These are phyloP conservation scores for Euphonia xanthogaster DNA, from an alignment of 2,797 vertebrate genomes.

Conservation along the genomic window DNA sequence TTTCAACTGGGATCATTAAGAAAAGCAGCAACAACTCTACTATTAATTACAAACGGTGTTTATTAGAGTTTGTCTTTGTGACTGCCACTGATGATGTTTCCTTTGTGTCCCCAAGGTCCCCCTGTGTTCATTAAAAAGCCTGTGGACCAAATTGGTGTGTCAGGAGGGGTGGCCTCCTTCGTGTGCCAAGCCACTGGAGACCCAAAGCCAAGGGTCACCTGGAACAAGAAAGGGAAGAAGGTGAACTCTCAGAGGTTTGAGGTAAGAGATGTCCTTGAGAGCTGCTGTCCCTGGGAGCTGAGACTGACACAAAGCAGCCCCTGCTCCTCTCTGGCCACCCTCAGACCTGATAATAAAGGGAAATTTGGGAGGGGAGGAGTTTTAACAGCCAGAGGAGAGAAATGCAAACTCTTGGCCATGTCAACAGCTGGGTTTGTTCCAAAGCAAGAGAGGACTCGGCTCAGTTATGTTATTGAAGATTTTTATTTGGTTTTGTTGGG, in stretches of 20 bases:
- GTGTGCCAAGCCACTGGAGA: conserved; percentile 94
- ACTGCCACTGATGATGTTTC: not conserved
- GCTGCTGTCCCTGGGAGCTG: not conserved
- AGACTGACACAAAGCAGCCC: not conserved
- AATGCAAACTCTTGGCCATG: conserved; percentile 2
- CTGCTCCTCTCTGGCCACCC: not conserved
- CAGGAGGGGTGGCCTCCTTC: conserved; percentile 94
- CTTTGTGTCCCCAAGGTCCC: conserved; percentile 66
- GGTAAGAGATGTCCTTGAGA: conserved; percentile 73
- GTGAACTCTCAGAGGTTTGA: conserved; percentile 97
- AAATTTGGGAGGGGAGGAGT: not conserved
- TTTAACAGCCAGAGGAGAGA: conserved; percentile 2
- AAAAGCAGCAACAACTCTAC: not conserved
- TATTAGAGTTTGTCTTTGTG: not conserved
- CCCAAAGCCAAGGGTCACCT: conserved; percentile 92
- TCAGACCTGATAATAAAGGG: not conserved
- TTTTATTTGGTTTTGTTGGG: not conserved
- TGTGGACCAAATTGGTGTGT: conserved; percentile 93
- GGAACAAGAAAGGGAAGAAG: conserved; percentile 98
- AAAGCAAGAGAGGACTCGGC: not conserved
- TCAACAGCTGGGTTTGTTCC: conserved; percentile 34
- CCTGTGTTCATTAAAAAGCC: conserved; percentile 89
- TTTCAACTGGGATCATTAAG: not conserved
- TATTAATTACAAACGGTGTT: not conserved
- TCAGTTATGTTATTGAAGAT: not conserved